phyloP scores from a whole-genome alignment of 2,888 invertebrate species.

The Sympetrum striolatum region DNA sequence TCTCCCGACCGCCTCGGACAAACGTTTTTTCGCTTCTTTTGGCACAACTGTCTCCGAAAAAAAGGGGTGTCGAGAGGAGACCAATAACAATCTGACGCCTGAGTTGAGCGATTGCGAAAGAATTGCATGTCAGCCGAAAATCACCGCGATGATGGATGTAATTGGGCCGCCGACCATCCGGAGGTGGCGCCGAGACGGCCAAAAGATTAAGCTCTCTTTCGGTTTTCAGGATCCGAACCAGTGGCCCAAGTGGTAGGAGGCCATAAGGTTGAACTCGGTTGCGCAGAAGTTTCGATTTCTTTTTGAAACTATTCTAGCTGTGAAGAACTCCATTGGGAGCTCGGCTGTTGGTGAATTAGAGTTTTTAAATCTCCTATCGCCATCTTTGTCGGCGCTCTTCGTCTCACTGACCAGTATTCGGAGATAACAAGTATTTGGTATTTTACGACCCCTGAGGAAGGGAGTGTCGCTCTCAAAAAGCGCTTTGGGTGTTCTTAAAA shows the following conservation, averaged over 20 bases:
- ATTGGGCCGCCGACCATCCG: background rate
- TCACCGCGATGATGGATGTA: background rate
- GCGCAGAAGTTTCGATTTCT: background rate
- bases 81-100: background rate
- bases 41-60: background rate
- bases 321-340: too few species aligned
- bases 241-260: background rate
- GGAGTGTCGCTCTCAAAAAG: too few species aligned
- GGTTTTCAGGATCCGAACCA: background rate
- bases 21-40: background rate
- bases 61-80: background rate
- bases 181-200: background rate
- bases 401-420: too few species aligned
- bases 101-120: background rate
- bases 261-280: background rate
- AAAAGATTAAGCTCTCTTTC: background rate
- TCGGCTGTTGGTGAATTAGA: too few species aligned
- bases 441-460: too few species aligned
- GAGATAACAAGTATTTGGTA: too few species aligned
- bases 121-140: background rate
- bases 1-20: background rate
- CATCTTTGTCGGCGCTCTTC: too few species aligned
- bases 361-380: too few species aligned
- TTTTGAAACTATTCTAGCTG: too few species aligned
- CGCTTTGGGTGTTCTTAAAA: too few species aligned